Evolutionary conservation across 2,113 vertebrate species (phyloP), one percentile per base, ranked within the genome.

Genomic region (Petromus typicus): DNA sequence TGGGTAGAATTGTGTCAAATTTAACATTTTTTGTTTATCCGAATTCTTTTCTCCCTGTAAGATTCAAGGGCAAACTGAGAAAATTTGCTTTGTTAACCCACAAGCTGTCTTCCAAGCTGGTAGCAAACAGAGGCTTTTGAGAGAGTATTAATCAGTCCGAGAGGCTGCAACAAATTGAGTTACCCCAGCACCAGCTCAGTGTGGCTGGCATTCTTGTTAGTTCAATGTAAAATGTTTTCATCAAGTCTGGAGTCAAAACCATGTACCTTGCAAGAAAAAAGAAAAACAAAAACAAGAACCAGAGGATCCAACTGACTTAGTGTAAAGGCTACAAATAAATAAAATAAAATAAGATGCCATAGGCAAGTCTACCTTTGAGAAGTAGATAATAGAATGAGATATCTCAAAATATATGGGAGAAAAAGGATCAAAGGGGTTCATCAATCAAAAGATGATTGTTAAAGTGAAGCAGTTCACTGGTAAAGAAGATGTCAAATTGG

Each of bases 1-100:
- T 48, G 61, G n/a, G 18, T 61, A 93, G 61, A 83, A 95, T 89
- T 92, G 48, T 51, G 48, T 51, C 59, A 81, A 6, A 91, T 27
- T 92, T 92, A 86, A 20, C 89, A 85, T 90, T 90, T 95, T 90
- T 80, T 91, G 79, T 96, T 94, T 94, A 73, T 86, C 92, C 92
- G 66, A 78, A 78, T 95, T 17, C 43, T 76, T 27, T 93, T 48
- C 16, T 9, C 22, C 10, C 32, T 32, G 30, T 80, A 91, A 90
- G 63, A 83, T 34, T 90, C 30, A 94, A 61, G 18, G 93, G 9
- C 91, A 93, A 90, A 89, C 67, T 82, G 69, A 90, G 92, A 95
- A 96, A 97, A 89, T 89, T 81, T 81, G 89, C 83, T 96, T 84
- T 89, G 37, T 73, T 94, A 75, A 95, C 57, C 54, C 71, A 91